phyloP scores from a whole-genome alignment of 92 coral and sea anemone species.

The Heliopora coerulea region DNA sequence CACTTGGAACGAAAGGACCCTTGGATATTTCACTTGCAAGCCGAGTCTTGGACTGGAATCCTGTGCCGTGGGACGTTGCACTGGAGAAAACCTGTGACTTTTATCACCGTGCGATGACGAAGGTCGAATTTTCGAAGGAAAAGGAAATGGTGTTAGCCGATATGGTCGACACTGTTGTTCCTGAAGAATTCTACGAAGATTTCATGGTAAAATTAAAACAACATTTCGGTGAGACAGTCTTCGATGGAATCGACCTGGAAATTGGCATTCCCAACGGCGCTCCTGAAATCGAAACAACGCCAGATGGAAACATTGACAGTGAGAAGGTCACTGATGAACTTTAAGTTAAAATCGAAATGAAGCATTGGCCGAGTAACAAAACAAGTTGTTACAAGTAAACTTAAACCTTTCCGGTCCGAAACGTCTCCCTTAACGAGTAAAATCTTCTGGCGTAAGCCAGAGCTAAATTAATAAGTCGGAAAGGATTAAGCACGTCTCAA shows the following conservation, averaged over 20 bases:
- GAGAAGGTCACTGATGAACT: constrained; percentile 25
- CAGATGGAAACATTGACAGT: constrained; percentile 15
- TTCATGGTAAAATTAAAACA: constrained; percentile 61
- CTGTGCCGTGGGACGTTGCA: constrained; percentile 82
- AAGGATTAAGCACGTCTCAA: too few relatives aligned
- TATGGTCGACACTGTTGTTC: constrained; percentile 73
- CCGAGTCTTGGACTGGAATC: constrained; percentile 74
- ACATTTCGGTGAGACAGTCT: constrained; percentile 74
- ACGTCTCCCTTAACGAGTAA: too few relatives aligned
- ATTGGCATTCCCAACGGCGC: constrained; percentile 72
- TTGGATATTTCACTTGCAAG: constrained; percentile 74
- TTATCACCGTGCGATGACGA: constrained; percentile 86
- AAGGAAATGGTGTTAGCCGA: constrained; percentile 90
- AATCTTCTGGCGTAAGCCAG: too few relatives aligned
- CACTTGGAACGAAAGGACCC: constrained; percentile 88
- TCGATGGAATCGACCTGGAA: constrained; percentile 77
- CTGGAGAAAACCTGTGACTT: constrained; percentile 54
- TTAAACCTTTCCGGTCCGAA: too few relatives aligned
- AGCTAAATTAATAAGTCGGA: too few relatives aligned
- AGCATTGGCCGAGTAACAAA: too few relatives aligned
- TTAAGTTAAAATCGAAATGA: too few relatives aligned
- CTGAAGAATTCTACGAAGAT: constrained; percentile 66
- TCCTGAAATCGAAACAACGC: constrained; percentile 61
- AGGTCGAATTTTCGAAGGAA: constrained; percentile 57
- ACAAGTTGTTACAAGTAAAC: too few relatives aligned